phyloP scores from a whole-genome alignment of 2,113 vertebrate species.

The Epinephelus cyanopodus region DNA sequence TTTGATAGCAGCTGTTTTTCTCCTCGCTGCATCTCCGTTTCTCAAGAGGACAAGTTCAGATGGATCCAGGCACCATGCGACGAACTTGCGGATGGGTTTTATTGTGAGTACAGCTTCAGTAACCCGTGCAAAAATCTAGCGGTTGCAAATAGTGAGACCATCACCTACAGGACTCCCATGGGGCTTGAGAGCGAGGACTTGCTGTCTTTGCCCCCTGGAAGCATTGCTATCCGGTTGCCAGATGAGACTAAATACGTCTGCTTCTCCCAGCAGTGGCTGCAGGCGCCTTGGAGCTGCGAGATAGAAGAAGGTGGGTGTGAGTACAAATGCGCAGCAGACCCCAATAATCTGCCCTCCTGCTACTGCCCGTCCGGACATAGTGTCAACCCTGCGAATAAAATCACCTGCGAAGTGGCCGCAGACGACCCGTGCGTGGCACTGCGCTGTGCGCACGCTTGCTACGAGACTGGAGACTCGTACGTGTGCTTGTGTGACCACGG shows the following conservation, averaged over 20 bases:
- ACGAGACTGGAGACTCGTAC: background rate
- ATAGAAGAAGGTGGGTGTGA: constrained; percentile 67
- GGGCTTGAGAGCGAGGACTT: constrained; percentile 10
- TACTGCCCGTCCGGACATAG: constrained; percentile 59
- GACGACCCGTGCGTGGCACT: constrained; percentile 56
- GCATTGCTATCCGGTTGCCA: constrained; percentile 34
- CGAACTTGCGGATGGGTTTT: constrained; percentile 40
- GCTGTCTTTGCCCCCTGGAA: constrained; percentile 51
- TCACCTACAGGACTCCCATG: constrained; percentile 49
- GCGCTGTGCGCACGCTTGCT: constrained; percentile 66
- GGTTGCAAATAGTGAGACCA: background rate
- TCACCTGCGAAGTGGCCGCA: constrained; percentile 49
- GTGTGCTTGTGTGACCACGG: constrained; percentile 69
- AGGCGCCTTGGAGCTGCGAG: constrained; percentile 78
- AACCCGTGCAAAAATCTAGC: constrained; percentile 19
- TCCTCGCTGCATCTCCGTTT: constrained; percentile 70
- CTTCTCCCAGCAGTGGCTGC: constrained; percentile 50
- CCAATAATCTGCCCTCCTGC: constrained; percentile 31
- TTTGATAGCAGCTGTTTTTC: constrained; percentile 58
- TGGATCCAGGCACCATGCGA: constrained; percentile 66
- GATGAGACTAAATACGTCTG: constrained; percentile 59
- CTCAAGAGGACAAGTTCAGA: constrained; percentile 28
- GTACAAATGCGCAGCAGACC: constrained; percentile 41
- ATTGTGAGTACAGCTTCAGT: constrained; percentile 64
- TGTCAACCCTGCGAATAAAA: constrained; percentile 33